These are phyloP conservation scores for human DNA, from an alignment of 2,113 vertebrate genomes.

Conservation along the genomic window GRCh38 chr1:248885501-248886000, in stretches of 20 bases:
- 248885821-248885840: background rate
- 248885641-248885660: background rate
- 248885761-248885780: background rate
- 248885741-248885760: background rate
- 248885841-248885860: background rate
- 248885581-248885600: too few relatives aligned
- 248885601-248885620: too few relatives aligned
- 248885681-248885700: rapidly evolving
- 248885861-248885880: background rate
- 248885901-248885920: background rate
- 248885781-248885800: background rate
- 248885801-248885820: background rate
- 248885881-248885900: background rate
- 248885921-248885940: background rate
- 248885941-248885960: background rate
- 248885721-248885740: background rate
- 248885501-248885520: background rate
- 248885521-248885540: background rate
- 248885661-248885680: background rate
- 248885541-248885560: background rate
- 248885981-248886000: background rate
- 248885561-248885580: background rate
- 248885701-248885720: background rate
- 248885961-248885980: background rate
- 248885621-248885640: background rate